A percentile compares a stretch with the other conserved stretches of the same genome.
phyloP scores from a whole-genome alignment of 2,113 vertebrate species.

The Cranoglanis bouderius region DNA sequence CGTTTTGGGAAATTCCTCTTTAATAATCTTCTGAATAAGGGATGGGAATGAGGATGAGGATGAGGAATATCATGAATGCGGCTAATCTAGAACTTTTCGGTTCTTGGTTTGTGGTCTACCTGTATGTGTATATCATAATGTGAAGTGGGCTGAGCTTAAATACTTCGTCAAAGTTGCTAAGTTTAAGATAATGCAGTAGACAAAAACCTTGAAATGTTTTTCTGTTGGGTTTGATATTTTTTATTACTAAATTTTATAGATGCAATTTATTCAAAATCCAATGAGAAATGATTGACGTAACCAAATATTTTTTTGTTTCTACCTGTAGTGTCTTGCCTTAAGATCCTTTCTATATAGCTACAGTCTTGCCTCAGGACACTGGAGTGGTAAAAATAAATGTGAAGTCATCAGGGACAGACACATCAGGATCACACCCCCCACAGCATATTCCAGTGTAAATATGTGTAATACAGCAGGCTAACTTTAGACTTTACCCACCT shows the following conservation, averaged over 20 bases:
- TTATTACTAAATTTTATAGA: neutral
- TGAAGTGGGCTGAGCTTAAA: neutral
- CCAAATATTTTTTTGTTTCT: neutral
- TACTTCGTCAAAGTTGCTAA: neutral
- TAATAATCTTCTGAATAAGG: neutral
- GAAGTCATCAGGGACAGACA: neutral
- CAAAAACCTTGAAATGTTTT: neutral
- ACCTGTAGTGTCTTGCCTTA: neutral
- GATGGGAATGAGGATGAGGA: neutral
- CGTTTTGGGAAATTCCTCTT: neutral
- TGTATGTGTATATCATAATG: neutral
- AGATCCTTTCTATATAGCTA: neutral
- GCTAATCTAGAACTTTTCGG: neutral
- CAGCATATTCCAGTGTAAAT: neutral
- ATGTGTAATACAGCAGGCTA: neutral
- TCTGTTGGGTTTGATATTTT: neutral
- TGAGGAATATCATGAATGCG: neutral
- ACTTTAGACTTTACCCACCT: slow-evolving; percentile 18
- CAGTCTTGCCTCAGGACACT: neutral
- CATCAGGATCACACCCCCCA: too few relatives aligned
- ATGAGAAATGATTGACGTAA: neutral
- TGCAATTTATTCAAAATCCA: neutral
- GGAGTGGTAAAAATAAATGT: neutral
- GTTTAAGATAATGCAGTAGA: neutral
- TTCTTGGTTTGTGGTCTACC: too few relatives aligned